phyloP scores from a whole-genome alignment of 2,113 vertebrate species.

The Colossoma macropomum region DNA sequence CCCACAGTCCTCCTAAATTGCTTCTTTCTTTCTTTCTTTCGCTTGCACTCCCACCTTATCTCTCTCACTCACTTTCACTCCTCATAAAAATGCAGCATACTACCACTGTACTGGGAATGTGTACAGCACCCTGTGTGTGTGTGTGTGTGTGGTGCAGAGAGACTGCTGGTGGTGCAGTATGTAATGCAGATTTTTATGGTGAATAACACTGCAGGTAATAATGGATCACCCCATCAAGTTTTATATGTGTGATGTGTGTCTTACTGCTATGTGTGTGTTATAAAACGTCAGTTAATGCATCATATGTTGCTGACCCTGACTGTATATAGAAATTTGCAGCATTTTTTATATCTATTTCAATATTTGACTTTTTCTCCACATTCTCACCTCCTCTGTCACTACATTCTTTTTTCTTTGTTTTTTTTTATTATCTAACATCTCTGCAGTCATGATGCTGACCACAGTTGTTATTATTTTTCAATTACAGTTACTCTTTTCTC shows the following conservation, averaged over 20 bases:
- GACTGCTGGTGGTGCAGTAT: background rate
- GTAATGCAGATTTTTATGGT: conserved; percentile 1
- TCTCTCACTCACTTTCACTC: background rate
- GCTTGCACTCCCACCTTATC: too few relatives aligned
- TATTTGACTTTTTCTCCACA: background rate
- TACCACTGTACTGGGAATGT: background rate
- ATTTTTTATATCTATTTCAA: background rate
- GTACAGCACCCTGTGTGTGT: background rate
- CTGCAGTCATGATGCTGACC: too few relatives aligned
- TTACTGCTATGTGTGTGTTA: background rate
- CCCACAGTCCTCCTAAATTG: too few relatives aligned
- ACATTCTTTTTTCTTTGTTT: background rate
- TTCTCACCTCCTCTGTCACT: background rate
- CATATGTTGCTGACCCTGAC: background rate
- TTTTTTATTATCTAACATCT: too few relatives aligned
- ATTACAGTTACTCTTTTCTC: background rate
- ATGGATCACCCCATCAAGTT: background rate
- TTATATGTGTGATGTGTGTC: background rate
- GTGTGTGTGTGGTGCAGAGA: background rate
- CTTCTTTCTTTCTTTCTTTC: background rate
- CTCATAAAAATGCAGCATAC: background rate
- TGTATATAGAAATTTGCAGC: too few relatives aligned
- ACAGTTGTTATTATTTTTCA: too few relatives aligned
- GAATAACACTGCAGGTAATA: conserved; percentile 23
- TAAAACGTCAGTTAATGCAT: background rate